Evolutionary conservation across 1,140 invertebrate genomes (phyloP).

Genomic region (Sminthurinus signatus): DNA sequence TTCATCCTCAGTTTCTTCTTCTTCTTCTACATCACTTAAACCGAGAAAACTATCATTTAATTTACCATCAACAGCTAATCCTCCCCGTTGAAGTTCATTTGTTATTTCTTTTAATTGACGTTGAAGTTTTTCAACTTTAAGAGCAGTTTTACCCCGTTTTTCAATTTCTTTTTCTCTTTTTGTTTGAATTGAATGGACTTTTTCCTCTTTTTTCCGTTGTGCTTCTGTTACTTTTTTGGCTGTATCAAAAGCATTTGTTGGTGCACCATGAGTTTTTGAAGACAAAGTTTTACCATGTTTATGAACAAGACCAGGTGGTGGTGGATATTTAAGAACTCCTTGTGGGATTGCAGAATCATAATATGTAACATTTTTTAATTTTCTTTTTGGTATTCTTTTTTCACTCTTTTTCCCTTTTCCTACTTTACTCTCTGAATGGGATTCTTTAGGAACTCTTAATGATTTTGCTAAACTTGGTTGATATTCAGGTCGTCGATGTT

Average conservation of each 20-base stretch:
- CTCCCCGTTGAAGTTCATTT: background rate
- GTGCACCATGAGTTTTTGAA: too few species aligned
- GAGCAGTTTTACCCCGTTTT: conserved; percentile 15
- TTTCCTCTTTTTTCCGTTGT: background rate
- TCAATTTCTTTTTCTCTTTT: conserved; percentile 6
- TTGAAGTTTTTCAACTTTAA: conserved; percentile 8
- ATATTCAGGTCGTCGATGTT: conserved; percentile 2
- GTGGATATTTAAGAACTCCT: conserved; percentile 6
- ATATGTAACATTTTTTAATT: conserved; percentile 16
- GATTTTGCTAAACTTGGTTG: conserved; percentile 19
- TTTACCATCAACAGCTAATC: background rate
- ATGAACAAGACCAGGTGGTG: conserved; percentile 18
- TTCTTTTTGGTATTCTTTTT: background rate
- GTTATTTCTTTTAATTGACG: background rate
- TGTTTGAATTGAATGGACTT: background rate
- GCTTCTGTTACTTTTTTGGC: background rate
- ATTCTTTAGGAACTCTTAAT: conserved; percentile 5
- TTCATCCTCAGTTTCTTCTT: too few species aligned
- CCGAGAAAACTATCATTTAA: conserved; percentile 10
- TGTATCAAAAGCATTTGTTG: conserved; percentile 5
- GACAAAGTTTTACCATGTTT: conserved; percentile 2
- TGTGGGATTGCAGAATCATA: conserved; percentile 20
- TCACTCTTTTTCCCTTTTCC: background rate
- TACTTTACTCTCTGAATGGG: background rate
- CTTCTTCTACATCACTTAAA: background rate